phyloP scores from a whole-genome alignment of 2,888 invertebrate genomes.

The Agrochola lota region DNA sequence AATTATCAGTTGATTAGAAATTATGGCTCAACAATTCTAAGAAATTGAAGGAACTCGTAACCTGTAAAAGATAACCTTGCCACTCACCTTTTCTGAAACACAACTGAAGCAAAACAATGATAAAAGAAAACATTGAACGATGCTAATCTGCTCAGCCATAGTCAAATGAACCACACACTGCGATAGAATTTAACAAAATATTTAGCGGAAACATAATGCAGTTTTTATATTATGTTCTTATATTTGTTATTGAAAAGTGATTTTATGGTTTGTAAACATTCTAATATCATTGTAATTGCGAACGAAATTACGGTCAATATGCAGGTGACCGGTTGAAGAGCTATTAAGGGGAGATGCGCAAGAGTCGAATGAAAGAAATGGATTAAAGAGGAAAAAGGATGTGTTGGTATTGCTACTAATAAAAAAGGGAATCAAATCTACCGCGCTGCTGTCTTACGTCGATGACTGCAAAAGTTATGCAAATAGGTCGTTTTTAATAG shows the following conservation, averaged over 20 bases:
- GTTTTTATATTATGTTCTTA: constrained; percentile 6
- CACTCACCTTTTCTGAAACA: constrained; percentile 54
- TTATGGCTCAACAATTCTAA: not conserved
- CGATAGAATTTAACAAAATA: not conserved
- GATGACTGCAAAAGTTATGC: too few relatives aligned
- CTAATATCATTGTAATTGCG: constrained; percentile 28
- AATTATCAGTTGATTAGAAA: not conserved
- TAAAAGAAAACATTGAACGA: constrained; percentile 23
- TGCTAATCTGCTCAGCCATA: constrained; percentile 22
- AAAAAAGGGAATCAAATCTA: too few relatives aligned
- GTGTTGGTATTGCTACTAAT: not conserved
- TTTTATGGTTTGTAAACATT: constrained; percentile 45
- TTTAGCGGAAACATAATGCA: not conserved
- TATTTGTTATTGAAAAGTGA: constrained; percentile 11
- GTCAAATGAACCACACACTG: not conserved
- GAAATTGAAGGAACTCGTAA: not conserved
- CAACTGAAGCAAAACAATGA: constrained; percentile 29
- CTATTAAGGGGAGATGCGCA: not conserved
- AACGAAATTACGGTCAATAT: constrained; percentile 2
- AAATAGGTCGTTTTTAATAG: too few relatives aligned
- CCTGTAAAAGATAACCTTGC: not conserved
- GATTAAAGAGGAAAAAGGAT: not conserved
- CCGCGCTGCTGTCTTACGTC: too few relatives aligned
- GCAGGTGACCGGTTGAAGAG: not conserved
- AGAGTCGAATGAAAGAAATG: too few relatives aligned